Evolutionary conservation across 2,113 vertebrate genomes (phyloP), one percentile per base, ranked within the genome.

Genomic region (Corydoras sp.): DNA sequence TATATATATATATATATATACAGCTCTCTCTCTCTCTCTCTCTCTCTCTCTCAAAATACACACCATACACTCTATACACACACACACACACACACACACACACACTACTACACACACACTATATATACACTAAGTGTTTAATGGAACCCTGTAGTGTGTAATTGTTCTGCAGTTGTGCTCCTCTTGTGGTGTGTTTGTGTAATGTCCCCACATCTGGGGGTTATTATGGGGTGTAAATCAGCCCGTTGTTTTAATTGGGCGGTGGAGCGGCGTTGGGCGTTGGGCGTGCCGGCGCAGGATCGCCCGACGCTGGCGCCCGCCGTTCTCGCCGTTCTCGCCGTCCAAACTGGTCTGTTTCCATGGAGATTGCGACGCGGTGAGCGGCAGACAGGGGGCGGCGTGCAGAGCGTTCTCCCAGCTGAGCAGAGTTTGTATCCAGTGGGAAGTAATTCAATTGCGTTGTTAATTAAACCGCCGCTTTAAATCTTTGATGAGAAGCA

Each of bases 391-490:
- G 69, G 62, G 62, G 65, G 62, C 55, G 11, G 58, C 15, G 58
- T 9, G 9, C 54, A 50, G 24, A 10, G 62, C 31, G 13, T 29
- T 50, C 53, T 65, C 71, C 67, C 74, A 29, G 35, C 72, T 31
- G 68, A 76, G 64, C 63, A 60, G 30, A 68, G 68, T 65, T 62
- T 43, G 15, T 35, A n/a, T 76, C 74, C 71, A 35, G 64, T 30
- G 63, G 71, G 78, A 80, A 58, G 50, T 61, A 55, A 68, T 62
- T 80, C 53, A 77, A 75, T 77, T 77, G 73, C 72, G 72, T 72
- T 70, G 65, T 76, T 70, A 63, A 69, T 74, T 72, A 70, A 72
- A 77, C 64, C 51, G 62, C 67, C 48, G 64, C 31, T 43, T 62
- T 9, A 73, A 73, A 67, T 35, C 62, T 65, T 51, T 31, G 2